These are phyloP conservation scores for Saccostrea echinata DNA, from an alignment of 1,140 invertebrate species.

Conservation along the genomic window DNA sequence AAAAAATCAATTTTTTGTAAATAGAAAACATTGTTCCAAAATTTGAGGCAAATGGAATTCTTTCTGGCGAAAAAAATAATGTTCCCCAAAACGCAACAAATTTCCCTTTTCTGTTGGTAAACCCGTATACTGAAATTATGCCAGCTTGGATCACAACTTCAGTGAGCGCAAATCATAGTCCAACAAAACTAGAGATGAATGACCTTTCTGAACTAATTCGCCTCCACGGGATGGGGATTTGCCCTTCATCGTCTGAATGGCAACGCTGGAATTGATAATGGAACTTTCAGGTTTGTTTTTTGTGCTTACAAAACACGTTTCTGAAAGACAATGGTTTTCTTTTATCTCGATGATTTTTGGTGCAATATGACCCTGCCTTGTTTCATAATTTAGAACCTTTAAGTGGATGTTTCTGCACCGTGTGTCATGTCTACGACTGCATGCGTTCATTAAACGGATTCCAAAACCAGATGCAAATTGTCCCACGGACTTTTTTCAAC, in stretches of 20 bases:
- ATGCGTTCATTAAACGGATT: background rate
- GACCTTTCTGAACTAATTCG: constrained; percentile 6
- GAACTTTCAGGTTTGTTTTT: background rate
- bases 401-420: background rate
- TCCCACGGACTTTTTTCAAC: background rate
- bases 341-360: background rate
- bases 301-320: background rate
- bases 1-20: too few relatives aligned
- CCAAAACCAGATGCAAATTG: too few relatives aligned
- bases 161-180: background rate
- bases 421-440: background rate
- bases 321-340: background rate
- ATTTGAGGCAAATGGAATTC: too few relatives aligned
- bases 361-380: background rate
- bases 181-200: background rate
- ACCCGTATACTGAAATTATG: background rate
- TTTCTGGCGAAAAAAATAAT: too few relatives aligned
- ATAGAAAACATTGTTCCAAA: too few relatives aligned
- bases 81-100: too few relatives aligned
- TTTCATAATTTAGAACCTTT: background rate
- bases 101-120: too few relatives aligned
- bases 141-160: background rate
- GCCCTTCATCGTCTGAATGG: background rate
- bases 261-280: background rate
- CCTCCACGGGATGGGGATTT: constrained; percentile 11